These are phyloP conservation scores for Ectemnius lituratus DNA, from an alignment of 2,888 invertebrate genomes.

Conservation along the genomic window DNA sequence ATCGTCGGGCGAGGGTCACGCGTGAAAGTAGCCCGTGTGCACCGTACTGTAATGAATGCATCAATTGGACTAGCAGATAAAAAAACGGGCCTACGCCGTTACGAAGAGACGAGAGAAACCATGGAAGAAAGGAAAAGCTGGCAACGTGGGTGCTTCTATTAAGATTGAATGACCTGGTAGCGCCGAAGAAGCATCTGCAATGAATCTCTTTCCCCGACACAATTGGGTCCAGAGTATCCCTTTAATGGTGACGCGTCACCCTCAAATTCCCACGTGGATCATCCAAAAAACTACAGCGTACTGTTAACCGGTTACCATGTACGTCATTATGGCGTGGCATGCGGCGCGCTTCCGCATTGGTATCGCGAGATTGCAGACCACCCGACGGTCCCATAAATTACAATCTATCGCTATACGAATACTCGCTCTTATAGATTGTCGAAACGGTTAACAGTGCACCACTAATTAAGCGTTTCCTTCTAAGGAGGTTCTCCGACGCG, in stretches of 20 bases:
- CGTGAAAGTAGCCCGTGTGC: slow-evolving; percentile 18
- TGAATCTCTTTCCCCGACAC: not conserved
- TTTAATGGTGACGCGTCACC: not conserved
- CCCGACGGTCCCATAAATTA: slow-evolving; percentile 34
- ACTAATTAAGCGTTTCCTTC: slow-evolving; percentile 16
- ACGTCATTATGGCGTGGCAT: slow-evolving; percentile 36
- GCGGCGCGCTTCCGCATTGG: slow-evolving; percentile 45
- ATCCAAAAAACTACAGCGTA: slow-evolving; percentile 39
- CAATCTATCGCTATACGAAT: slow-evolving; percentile 32
- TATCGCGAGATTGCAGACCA: slow-evolving; percentile 43
- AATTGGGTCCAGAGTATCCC: not conserved
- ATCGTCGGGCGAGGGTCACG: not conserved
- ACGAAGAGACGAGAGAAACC: not conserved
- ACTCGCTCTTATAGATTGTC: slow-evolving; percentile 16
- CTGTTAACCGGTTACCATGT: slow-evolving; percentile 25
- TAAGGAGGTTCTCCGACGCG: not conserved
- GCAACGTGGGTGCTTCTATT: not conserved
- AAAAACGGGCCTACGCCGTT: not conserved
- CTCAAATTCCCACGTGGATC: slow-evolving; percentile 1
- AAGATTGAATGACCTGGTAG: not conserved
- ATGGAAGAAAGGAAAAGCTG: not conserved
- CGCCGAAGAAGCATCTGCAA: not conserved
- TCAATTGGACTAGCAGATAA: not conserved
- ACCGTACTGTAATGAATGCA: not conserved
- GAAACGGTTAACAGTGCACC: slow-evolving; percentile 26